Evolutionary conservation across 2,797 vertebrate genomes (phyloP), one percentile per base, ranked within the genome.

Genomic region (Scarus forsteni): DNA sequence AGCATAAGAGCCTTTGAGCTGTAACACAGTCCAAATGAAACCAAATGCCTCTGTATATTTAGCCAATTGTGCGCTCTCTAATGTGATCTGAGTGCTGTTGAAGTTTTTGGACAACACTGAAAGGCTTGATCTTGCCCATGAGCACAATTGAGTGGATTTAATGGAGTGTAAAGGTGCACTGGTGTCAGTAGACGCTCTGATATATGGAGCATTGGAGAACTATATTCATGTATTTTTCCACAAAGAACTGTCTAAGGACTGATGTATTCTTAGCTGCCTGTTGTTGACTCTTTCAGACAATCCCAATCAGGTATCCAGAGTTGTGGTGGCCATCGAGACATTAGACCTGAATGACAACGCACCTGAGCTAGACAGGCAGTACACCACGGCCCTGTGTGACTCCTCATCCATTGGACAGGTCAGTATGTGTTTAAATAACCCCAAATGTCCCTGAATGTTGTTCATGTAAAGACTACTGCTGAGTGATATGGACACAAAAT

Each of bases 281-380:
- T 77, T 45, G 44, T 73, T 54, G 39, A 8, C 59, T 75, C 46
- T 77, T 80, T 49, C 92, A 97, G 97, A 97, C 88, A 97, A 96
- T 83, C 96, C 96, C 53, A 94, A 94, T 75, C 96, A 96, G 83
- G 93, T 95, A 71, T 96, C 96, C 84, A 94, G 93, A 13, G 95
- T 95, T 55, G 88, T 95, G 75, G 94, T 97, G 60, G 89, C 95
- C 54, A 85, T 98, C 75, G 95, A 96, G 83, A 97, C 95, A 0
- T 85, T 98, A 72, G 97, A 98, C 74, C 86, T 96, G 71, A 98
- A 98, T 8, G 97, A 98, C 93, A 97, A 97, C 0, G 92, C 96
- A 3, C 97, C 97, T 0, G 95, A 96, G 78, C 89, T 98, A 85
- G 95, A 96, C 50, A 88, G 96, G 13, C 92, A 95, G 42, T 97